phyloP scores from a whole-genome alignment of 2,797 vertebrate genomes.

The Moxostoma hubbsi region DNA sequence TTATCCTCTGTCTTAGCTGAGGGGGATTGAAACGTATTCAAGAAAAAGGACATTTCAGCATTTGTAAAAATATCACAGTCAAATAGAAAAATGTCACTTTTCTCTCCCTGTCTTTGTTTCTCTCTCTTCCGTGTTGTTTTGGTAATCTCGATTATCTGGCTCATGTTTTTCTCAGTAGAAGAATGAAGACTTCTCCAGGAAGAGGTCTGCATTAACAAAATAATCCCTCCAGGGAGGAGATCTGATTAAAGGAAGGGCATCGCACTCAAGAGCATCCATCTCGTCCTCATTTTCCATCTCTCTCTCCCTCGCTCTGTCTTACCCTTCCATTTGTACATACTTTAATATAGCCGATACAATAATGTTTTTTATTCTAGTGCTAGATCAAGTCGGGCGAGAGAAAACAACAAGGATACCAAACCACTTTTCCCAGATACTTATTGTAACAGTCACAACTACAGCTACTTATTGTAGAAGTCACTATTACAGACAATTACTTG shows the following conservation, averaged over 20 bases:
- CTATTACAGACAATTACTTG: not conserved
- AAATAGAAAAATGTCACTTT: not conserved
- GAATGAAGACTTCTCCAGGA: slow-evolving; percentile 9
- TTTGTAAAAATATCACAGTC: slow-evolving; percentile 1
- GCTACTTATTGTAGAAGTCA: no score
- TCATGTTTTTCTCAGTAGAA: slow-evolving; percentile 15
- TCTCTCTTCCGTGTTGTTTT: not conserved
- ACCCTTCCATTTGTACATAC: no score
- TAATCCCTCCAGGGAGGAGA: not conserved
- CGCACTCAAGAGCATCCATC: no score
- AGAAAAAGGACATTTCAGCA: slow-evolving; percentile 5
- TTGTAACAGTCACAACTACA: not conserved
- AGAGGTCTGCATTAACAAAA: slow-evolving; percentile 16
- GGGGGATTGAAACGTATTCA: not conserved
- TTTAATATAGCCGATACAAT: not conserved
- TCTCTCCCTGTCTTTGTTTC: not conserved
- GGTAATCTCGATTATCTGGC: not conserved
- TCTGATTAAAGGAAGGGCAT: slow-evolving; percentile 24
- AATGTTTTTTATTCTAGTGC: not conserved
- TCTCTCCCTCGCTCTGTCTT: not conserved
- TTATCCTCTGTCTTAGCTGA: not conserved
- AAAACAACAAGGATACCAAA: not conserved
- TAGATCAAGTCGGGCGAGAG: not conserved
- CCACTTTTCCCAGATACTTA: not conserved
- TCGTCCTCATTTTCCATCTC: not conserved